These are phyloP conservation scores for Fukomys damarensis DNA, from an alignment of 2,113 vertebrate species.

Conservation along the genomic window DNA sequence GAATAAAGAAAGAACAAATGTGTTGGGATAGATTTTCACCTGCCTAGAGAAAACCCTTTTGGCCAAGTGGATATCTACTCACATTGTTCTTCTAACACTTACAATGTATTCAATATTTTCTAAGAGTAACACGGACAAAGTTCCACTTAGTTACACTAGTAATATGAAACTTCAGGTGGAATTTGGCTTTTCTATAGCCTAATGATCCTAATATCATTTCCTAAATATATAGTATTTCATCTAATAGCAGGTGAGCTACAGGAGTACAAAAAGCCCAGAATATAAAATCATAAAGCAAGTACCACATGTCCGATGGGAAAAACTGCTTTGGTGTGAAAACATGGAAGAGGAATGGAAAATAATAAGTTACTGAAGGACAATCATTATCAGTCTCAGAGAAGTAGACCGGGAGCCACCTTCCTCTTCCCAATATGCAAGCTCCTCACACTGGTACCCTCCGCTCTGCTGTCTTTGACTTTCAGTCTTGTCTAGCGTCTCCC, in stretches of 20 bases:
- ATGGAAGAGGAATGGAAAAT: not conserved
- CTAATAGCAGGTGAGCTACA: not conserved
- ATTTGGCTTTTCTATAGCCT: too few relatives aligned
- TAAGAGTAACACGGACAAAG: not conserved
- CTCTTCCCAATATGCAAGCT: not conserved
- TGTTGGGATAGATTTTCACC: not conserved
- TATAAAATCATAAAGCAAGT: not conserved
- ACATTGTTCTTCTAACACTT: not conserved
- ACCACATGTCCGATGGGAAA: not conserved
- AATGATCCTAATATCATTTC: not conserved
- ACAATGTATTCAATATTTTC: not conserved
- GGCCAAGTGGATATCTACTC: not conserved
- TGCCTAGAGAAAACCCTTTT: not conserved
- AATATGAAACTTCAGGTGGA: not conserved
- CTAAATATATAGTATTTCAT: not conserved
- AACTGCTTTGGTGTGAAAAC: not conserved
- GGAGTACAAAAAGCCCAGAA: not conserved
- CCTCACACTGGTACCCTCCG: not conserved
- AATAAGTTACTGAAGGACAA: not conserved
- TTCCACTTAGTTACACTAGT: not conserved
- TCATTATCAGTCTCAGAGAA: not conserved
- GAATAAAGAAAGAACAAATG: not conserved
- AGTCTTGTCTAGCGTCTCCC: accelerated
- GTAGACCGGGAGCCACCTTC: too few relatives aligned
- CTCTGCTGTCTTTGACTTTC: not conserved